These are phyloP conservation scores for Mercenaria mercenaria DNA, from an alignment of 1,140 invertebrate genomes.

Conservation along the genomic window DNA sequence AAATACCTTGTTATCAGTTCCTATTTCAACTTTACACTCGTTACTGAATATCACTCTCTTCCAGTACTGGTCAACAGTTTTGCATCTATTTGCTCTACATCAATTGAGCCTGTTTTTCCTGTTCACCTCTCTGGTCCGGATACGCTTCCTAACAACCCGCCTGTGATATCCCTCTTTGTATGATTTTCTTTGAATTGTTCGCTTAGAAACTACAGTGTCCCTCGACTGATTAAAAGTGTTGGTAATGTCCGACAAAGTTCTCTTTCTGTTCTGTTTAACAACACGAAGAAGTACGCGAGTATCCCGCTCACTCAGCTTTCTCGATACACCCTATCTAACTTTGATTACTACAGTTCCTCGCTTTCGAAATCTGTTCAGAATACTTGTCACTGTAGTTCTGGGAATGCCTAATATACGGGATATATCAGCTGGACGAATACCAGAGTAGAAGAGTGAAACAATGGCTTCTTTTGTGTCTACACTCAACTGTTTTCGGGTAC, in stretches of 20 bases:
- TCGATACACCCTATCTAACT: no score
- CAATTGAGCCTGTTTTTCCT: background rate
- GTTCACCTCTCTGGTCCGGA: background rate
- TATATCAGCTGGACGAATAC: background rate
- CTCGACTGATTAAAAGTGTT: background rate
- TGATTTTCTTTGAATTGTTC: background rate
- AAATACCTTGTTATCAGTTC: no score
- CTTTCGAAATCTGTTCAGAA: background rate
- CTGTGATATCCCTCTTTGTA: conserved; percentile 9
- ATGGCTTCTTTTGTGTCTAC: background rate
- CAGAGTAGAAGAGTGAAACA: background rate
- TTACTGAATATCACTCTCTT: no score
- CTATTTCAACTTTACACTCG: no score
- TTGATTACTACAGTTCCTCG: background rate
- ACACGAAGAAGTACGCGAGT: background rate
- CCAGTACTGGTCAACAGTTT: background rate
- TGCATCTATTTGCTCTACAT: background rate
- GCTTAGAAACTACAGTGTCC: background rate
- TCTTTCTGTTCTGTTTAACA: conserved; percentile 9
- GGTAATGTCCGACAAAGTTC: background rate
- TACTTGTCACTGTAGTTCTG: background rate
- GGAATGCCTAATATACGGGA: background rate
- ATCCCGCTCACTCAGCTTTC: background rate
- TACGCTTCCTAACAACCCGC: conserved; percentile 2
- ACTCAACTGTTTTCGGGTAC: background rate